Percentiles rank a stretch among this genome's conserved stretches.
Conservation (phyloP, 2,797 vertebrate genomes). For the Clarias platycephalus region DNA sequence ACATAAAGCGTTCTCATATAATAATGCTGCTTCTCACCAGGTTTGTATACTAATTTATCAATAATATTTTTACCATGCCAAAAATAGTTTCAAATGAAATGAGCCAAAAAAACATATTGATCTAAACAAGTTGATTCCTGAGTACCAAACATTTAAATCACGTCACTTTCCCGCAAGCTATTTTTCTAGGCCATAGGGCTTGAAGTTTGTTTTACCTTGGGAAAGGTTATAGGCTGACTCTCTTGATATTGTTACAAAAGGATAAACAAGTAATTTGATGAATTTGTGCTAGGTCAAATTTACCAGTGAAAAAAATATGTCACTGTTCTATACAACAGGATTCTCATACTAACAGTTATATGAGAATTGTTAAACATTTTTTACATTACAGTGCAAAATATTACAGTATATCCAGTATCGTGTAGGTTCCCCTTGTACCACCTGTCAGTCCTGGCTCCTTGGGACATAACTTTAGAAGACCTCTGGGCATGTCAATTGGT, state of each 20-base stretch:
- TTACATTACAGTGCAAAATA: no score
- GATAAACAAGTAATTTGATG: background rate
- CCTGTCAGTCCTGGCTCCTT: no score
- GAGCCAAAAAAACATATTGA: constrained; percentile 48
- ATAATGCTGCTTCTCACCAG: constrained; percentile 40
- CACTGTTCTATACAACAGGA: background rate
- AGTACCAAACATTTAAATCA: constrained; percentile 29
- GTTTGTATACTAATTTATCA: constrained; percentile 37
- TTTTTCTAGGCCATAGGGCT: background rate
- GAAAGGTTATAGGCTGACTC: background rate
- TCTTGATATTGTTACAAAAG: background rate
- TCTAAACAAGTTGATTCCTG: constrained; percentile 45
- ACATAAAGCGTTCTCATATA: constrained; percentile 23
- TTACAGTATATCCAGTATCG: no score
- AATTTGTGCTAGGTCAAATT: background rate
- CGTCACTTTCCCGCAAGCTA: constrained; percentile 10
- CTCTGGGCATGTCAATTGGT: no score
- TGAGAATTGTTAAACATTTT: background rate
- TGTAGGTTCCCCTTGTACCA: no score
- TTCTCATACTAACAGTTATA: background rate
- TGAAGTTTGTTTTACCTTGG: background rate
- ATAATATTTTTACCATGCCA: constrained; percentile 40
- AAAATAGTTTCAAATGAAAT: constrained; percentile 47
- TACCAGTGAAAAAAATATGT: background rate
- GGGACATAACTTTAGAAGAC: no score